Percentiles rank a stretch among this genome's conserved stretches.
Conservation (phyloP, 2,113 vertebrate genomes). For the Aramus guarauna region DNA sequence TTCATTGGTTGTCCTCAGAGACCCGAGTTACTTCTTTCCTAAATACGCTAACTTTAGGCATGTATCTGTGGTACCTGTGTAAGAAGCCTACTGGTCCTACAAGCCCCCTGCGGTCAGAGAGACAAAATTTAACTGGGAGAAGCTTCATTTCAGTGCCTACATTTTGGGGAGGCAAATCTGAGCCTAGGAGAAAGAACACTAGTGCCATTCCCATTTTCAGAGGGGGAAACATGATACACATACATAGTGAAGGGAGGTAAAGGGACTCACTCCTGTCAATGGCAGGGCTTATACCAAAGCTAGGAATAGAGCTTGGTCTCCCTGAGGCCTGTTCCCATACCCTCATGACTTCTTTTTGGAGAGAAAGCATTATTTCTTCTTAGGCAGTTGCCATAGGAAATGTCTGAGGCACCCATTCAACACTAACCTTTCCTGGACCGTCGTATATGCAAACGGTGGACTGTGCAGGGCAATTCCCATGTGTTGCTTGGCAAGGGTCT, state of each 20-base stretch:
- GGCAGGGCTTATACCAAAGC: neutral
- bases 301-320: neutral
- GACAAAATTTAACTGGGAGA: neutral
- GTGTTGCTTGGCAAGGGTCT: constrained; percentile 83
- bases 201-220: neutral
- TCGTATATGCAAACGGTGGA: constrained; percentile 84
- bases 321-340: neutral
- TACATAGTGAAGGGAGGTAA: neutral
- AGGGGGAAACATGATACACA: neutral
- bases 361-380: neutral
- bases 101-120: neutral
- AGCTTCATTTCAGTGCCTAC: neutral
- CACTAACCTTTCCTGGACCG: constrained; percentile 84
- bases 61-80: neutral
- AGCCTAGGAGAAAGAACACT: neutral
- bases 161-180: neutral
- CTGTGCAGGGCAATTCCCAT: constrained; percentile 73
- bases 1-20: neutral
- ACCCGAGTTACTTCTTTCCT: neutral
- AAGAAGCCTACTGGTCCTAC: neutral
- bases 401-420: neutral
- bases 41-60: neutral
- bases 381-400: neutral
- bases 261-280: neutral
- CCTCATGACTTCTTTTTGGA: neutral